Base-by-base conservation (phyloP, 2,888 invertebrate genomes). In the Galeruca laticollis region DNA sequence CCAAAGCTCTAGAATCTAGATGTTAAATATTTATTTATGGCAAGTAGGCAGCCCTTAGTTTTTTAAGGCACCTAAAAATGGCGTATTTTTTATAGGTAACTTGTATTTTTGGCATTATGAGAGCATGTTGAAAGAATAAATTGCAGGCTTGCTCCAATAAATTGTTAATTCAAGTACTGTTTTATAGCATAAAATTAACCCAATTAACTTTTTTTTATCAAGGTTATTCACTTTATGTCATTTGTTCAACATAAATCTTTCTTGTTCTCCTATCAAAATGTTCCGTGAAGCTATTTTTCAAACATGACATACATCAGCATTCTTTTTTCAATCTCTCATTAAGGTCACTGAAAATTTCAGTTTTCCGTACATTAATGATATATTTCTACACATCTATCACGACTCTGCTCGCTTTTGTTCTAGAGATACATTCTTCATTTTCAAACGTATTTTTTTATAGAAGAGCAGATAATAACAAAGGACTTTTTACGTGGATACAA, bases 321-420 rank as follows among this genome's bases (percentile, higher is more conserved):
- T 35, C 21, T 65, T 59, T 64, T 73, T 71, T 72, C 68, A 52
- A 52, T 49, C 68, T 56, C 67, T 76, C 77, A 78, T 78, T 78
- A 78, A 75, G 78, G 78, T 78, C 78, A 78, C 74, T 74, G 76
- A 69, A 73, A 74, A 43, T 21, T 61, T 64, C 43, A 31, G 57
- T 49, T 69, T 60, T 63, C 63, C 69, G 43, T 59, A 64, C 63
- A 60, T 60, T 69, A 60, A 69, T 69, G 69, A 60, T 43, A 59
- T 51, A 52, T 59, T 64, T 62, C 47, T 59, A 47, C 13, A 47
- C 63, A 26, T 40, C 18, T 33, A 15, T 40, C 35, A 3, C 43
- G 26, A 57, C 33, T 51, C 54, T 9, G 33, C 40, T 40, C 5
- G 64, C 57, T 59, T 65, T 65, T 65, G 65, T 65, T 47, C 65